A percentile compares a stretch with the other conserved stretches of the same genome.
Conservation (phyloP, 2,888 invertebrate genomes). For the Amorpha juglandis region DNA sequence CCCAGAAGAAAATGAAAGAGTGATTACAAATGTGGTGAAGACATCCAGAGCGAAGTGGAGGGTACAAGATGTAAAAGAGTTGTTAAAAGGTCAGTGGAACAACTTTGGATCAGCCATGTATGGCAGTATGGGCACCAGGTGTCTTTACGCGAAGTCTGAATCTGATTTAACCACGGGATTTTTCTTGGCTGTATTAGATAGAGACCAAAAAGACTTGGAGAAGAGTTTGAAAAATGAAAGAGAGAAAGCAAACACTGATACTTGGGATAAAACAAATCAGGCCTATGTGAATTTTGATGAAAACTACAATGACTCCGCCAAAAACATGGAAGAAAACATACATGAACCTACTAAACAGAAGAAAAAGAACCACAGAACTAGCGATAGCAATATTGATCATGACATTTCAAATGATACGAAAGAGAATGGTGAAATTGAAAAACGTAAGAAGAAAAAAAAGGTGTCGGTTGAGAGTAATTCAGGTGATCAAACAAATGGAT, state of each 20-base stretch:
- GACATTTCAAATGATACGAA: neutral
- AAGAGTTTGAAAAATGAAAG: constrained; percentile 42
- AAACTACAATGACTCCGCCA: neutral
- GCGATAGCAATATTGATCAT: neutral
- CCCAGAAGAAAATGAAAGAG: constrained; percentile 96
- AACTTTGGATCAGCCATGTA: constrained; percentile 87
- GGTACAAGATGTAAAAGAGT: constrained; percentile 85
- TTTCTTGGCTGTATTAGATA: constrained; percentile 95
- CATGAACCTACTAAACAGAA: neutral
- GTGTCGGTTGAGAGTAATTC: constrained; percentile 16
- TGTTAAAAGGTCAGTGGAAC: constrained; percentile 87
- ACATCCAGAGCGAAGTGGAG: constrained; percentile 84
- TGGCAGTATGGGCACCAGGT: constrained; percentile 87
- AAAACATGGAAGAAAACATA: neutral
- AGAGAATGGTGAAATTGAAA: constrained; percentile 29
- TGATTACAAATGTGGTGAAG: constrained; percentile 89
- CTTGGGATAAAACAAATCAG: constrained; percentile 27
- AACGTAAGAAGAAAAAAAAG: constrained; percentile 15
- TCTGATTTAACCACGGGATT: constrained; percentile 95
- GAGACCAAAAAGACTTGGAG: constrained; percentile 73
- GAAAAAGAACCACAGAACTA: neutral
- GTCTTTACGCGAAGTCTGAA: constrained; percentile 91
- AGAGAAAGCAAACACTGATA: constrained; percentile 31
- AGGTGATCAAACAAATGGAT: neutral
- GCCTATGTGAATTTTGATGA: neutral